These are phyloP conservation scores for Crotalus helleri DNA, from an alignment of 2,113 vertebrate genomes.

Conservation along the genomic window DNA sequence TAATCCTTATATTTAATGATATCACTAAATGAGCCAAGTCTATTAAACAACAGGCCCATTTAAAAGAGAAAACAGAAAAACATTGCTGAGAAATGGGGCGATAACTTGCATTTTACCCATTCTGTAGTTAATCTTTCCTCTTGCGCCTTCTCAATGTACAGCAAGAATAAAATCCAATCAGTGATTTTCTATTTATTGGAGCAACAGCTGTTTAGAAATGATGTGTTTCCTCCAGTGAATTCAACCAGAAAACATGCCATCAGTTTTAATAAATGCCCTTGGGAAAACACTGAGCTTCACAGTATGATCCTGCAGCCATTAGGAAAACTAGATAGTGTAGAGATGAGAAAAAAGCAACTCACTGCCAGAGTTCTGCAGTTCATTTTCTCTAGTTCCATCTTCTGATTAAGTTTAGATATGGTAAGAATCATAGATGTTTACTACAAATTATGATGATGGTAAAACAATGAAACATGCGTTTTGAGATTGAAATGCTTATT, in stretches of 20 bases:
- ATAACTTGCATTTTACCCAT: not conserved
- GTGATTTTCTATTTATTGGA: constrained; percentile 6
- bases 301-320: not conserved
- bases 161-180: not conserved
- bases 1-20: not conserved
- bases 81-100: not conserved
- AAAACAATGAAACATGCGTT: not conserved
- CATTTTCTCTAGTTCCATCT: not conserved
- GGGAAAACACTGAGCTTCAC: not conserved
- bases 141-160: not conserved
- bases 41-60: not conserved
- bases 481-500: not conserved
- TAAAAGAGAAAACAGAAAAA: not conserved
- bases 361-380: not conserved
- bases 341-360: not conserved
- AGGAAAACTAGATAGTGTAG: not conserved
- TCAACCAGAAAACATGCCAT: not conserved
- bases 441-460: not conserved
- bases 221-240: not conserved
- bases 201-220: not conserved
- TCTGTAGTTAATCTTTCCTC: not conserved
- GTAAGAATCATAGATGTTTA: not conserved
- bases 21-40: not conserved
- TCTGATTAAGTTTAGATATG: not conserved
- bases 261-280: not conserved